phyloP scores from a whole-genome alignment of 2,113 vertebrate genomes.

The Mola mola region DNA sequence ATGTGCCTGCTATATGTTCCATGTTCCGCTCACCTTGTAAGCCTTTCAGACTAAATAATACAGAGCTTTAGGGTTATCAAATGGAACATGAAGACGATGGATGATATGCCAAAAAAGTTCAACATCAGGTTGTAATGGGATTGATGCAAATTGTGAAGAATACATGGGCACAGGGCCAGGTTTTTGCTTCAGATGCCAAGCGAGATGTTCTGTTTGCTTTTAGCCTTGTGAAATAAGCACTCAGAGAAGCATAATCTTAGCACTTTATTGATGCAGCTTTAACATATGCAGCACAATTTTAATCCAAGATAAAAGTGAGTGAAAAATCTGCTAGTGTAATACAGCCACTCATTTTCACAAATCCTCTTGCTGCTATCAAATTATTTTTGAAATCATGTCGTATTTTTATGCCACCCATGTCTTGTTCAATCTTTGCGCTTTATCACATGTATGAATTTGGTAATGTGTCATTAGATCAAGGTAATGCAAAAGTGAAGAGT shows the following conservation, averaged over 20 bases:
- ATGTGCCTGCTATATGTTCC: conserved; percentile 63
- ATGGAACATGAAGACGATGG: conserved; percentile 17
- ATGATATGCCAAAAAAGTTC: background rate
- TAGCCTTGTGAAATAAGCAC: conserved; percentile 29
- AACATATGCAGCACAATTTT: conserved; percentile 18
- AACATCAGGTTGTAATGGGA: background rate
- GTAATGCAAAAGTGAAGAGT: conserved; percentile 22
- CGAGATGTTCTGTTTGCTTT: conserved; percentile 59
- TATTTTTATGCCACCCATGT: conserved; percentile 39
- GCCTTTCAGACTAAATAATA: conserved; percentile 52
- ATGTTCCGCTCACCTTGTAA: conserved; percentile 58
- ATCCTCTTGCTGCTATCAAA: conserved; percentile 50
- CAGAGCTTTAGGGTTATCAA: conserved; percentile 8
- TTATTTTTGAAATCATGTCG: conserved; percentile 15
- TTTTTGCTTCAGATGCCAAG: conserved; percentile 72
- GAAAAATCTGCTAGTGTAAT: conserved; percentile 47
- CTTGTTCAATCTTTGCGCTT: conserved; percentile 31
- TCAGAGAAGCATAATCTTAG: conserved; percentile 44
- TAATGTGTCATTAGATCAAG: conserved; percentile 14
- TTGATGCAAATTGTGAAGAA: conserved; percentile 7
- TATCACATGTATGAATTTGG: conserved; percentile 9
- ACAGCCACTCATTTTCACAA: conserved; percentile 32
- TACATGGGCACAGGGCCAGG: conserved; percentile 12
- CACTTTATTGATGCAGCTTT: conserved; percentile 64
- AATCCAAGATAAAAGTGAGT: too few species aligned